Percentiles rank a stretch among this genome's conserved stretches.
phyloP scores from a whole-genome alignment of 2,888 invertebrate species.

The Agrotis puta region DNA sequence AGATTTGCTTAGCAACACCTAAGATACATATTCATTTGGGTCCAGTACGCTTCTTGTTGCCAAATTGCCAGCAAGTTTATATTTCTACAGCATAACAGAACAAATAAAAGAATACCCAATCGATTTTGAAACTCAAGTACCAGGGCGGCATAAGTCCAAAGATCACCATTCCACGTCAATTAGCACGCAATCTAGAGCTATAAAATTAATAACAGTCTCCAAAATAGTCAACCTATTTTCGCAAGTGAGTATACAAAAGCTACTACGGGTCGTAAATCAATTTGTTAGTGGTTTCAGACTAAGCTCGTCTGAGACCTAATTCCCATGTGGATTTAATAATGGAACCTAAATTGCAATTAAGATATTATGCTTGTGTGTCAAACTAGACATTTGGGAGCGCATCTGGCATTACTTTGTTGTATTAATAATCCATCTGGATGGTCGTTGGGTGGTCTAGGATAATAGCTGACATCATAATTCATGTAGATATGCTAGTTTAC shows the following conservation, averaged over 20 bases:
- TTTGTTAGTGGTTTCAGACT: constrained; percentile 71
- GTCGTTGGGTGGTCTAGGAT: constrained; percentile 51
- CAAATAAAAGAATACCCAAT: not conserved
- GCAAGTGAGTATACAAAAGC: constrained; percentile 64
- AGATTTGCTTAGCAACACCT: constrained; percentile 13
- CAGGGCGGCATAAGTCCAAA: constrained; percentile 47
- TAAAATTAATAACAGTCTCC: constrained; percentile 54
- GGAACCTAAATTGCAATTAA: constrained; percentile 72
- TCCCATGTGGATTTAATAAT: constrained; percentile 73
- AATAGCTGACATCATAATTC: not conserved
- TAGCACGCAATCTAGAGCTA: constrained; percentile 43
- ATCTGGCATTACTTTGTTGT: constrained; percentile 45
- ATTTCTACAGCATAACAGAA: not conserved
- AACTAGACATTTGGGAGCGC: constrained; percentile 45
- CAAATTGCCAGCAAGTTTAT: not conserved
- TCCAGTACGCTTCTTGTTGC: too few species aligned
- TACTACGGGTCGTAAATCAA: constrained; percentile 69
- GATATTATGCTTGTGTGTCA: constrained; percentile 56
- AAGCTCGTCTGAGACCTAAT: constrained; percentile 72
- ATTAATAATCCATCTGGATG: constrained; percentile 35
- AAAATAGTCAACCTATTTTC: constrained; percentile 66
- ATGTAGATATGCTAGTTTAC: constrained; percentile 6
- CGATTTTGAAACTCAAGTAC: constrained; percentile 22
- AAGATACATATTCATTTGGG: not conserved
- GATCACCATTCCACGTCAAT: constrained; percentile 41